Evolutionary conservation across 2,113 vertebrate genomes (phyloP).

Genomic region (Vidua macroura): DNA sequence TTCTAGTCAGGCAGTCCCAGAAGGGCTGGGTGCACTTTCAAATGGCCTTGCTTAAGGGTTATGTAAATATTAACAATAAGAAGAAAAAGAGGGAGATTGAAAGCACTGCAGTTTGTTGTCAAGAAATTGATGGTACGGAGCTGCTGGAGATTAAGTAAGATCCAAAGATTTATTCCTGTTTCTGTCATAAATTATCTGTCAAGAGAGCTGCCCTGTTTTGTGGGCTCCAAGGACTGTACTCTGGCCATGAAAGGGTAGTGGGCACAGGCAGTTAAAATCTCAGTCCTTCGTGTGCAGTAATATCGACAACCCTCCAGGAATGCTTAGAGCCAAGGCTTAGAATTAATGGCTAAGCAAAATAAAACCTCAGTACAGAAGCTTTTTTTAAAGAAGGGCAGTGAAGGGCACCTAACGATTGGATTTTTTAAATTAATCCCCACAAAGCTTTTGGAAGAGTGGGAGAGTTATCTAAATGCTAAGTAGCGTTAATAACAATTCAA

Average conservation of each 20-base stretch:
- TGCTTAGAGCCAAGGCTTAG: not conserved
- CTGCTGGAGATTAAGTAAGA: not conserved
- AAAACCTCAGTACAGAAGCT: not conserved
- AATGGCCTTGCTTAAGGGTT: not conserved
- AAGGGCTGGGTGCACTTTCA: not conserved
- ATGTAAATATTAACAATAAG: not conserved
- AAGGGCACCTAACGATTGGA: not conserved
- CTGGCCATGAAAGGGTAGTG: not conserved
- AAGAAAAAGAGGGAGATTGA: not conserved
- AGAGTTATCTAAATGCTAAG: constrained; percentile 21
- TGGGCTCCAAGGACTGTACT: not conserved
- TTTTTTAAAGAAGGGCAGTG: not conserved
- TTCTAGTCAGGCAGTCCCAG: not conserved
- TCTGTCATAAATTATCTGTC: not conserved
- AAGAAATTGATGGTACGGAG: not conserved
- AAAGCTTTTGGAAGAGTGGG: not conserved
- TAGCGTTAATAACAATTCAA: not conserved
- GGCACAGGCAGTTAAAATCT: not conserved
- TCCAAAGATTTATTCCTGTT: not conserved
- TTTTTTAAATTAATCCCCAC: not conserved
- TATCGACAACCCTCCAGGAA: not conserved
- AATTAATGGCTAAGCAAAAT: not conserved
- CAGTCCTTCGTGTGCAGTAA: not conserved
- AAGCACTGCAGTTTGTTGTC: not conserved
- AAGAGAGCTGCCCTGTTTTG: not conserved